phyloP scores from a whole-genome alignment of 1,140 invertebrate genomes.

The Glossosoma conforme region DNA sequence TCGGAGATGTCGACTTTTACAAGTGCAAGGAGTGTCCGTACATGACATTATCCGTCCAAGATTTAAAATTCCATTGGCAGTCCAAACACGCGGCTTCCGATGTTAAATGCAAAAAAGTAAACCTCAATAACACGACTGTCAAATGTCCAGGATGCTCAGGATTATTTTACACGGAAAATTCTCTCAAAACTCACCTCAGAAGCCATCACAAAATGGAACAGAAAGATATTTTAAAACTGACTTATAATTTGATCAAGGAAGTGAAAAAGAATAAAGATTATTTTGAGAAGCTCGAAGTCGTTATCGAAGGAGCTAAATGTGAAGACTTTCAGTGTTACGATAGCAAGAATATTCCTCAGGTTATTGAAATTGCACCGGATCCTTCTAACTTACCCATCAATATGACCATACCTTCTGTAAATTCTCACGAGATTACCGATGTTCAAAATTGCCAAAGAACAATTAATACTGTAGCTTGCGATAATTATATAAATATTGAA shows the following conservation, averaged over 20 bases:
- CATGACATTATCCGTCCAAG: conserved; percentile 45
- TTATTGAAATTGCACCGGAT: conserved; percentile 12
- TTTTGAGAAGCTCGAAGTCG: conserved; percentile 32
- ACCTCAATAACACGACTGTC: conserved; percentile 43
- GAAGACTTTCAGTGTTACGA: conserved; percentile 26
- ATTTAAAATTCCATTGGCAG: conserved; percentile 47
- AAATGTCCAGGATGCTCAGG: conserved; percentile 44
- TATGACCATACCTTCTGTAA: too few species aligned
- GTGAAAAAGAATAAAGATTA: conserved; percentile 41
- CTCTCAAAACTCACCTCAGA: conserved; percentile 41
- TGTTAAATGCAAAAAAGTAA: conserved; percentile 41
- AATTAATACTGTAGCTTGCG: too few species aligned
- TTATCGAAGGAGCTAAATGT: conserved; percentile 15
- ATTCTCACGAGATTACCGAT: too few species aligned
- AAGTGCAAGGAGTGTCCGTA: conserved; percentile 48
- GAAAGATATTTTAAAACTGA: conserved; percentile 47
- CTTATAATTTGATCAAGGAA: conserved; percentile 44
- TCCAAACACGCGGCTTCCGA: conserved; percentile 39
- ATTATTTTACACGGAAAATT: conserved; percentile 42
- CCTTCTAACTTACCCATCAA: too few species aligned
- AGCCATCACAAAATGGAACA: conserved; percentile 50
- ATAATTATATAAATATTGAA: too few species aligned
- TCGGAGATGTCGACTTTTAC: conserved; percentile 45
- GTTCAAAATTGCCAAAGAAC: too few species aligned
- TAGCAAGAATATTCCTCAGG: conserved; percentile 16